Evolutionary conservation across 2,888 invertebrate genomes (phyloP).

Genomic region (Polietes domitor): DNA sequence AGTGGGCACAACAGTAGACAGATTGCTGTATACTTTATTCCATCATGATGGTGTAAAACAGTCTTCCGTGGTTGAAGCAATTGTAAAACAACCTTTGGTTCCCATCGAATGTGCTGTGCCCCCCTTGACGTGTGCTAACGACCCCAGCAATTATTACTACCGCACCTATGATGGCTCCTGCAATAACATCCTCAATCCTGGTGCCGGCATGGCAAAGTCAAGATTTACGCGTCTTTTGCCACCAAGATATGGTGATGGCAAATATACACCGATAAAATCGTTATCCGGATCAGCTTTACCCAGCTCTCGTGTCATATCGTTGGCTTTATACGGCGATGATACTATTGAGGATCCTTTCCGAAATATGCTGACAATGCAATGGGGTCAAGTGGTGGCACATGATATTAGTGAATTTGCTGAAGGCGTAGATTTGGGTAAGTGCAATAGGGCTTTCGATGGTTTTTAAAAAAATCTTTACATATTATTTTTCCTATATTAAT

Average conservation of each 20-base stretch:
- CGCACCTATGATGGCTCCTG: constrained; percentile 75
- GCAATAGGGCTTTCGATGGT: too few species aligned
- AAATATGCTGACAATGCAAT: constrained; percentile 75
- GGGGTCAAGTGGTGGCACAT: constrained; percentile 76
- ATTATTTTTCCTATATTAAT: too few species aligned
- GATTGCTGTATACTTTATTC: too few species aligned
- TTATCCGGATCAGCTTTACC: constrained; percentile 69
- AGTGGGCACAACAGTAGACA: too few species aligned
- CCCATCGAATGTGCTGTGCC: constrained; percentile 73
- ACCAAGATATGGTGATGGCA: constrained; percentile 70
- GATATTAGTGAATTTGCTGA: constrained; percentile 72
- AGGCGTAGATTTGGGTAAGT: not conserved
- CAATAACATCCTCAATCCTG: constrained; percentile 73
- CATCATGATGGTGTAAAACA: too few species aligned
- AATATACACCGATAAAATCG: constrained; percentile 66
- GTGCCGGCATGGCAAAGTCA: constrained; percentile 68
- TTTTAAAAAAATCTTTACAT: too few species aligned
- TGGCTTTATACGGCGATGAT: constrained; percentile 74
- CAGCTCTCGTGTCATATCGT: constrained; percentile 73
- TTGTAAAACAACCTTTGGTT: too few species aligned
- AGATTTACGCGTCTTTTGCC: constrained; percentile 72
- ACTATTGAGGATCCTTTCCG: constrained; percentile 71
- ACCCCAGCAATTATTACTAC: constrained; percentile 72
- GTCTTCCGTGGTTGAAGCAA: constrained; percentile 24
- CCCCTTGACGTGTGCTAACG: constrained; percentile 72